phyloP scores from a whole-genome alignment of 2,888 invertebrate genomes.

The Zygaena filipendulae region DNA sequence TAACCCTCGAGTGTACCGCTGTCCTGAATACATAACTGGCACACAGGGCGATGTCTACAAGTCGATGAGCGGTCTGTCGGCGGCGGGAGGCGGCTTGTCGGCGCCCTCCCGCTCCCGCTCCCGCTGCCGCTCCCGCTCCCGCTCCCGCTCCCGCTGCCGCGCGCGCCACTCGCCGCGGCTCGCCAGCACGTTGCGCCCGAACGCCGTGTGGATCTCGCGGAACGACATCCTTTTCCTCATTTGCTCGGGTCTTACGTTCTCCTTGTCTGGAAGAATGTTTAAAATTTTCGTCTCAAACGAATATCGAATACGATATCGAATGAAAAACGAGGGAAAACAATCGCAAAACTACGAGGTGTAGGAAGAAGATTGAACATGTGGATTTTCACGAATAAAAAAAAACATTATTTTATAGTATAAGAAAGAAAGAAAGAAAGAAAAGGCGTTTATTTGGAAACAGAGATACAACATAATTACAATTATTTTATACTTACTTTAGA shows the following conservation, averaged over 20 bases:
- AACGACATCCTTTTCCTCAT: slow-evolving; percentile 70
- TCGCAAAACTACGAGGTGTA: background rate
- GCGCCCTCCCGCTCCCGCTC: slow-evolving; percentile 16
- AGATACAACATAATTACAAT: too few relatives aligned
- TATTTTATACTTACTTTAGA: too few relatives aligned
- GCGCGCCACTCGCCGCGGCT: slow-evolving; percentile 78
- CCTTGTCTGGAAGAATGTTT: slow-evolving; percentile 45
- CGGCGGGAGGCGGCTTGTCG: slow-evolving; percentile 30
- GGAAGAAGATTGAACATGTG: too few relatives aligned
- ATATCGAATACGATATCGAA: background rate
- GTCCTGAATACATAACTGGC: too few relatives aligned
- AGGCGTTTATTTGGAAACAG: too few relatives aligned
- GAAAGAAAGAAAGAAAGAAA: too few relatives aligned
- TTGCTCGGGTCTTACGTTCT: slow-evolving; percentile 43
- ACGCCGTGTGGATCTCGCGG: slow-evolving; percentile 75
- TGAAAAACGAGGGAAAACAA: too few relatives aligned
- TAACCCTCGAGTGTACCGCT: too few relatives aligned
- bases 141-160: slow-evolving; percentile 34
- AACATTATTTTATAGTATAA: too few relatives aligned
- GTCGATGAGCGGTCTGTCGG: too few relatives aligned
- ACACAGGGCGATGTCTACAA: too few relatives aligned
- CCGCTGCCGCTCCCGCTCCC: slow-evolving; percentile 66
- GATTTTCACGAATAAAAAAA: too few relatives aligned
- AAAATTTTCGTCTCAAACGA: slow-evolving; percentile 6
- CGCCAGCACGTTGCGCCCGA: slow-evolving; percentile 73